Evolutionary conservation across 2,888 invertebrate genomes (phyloP), one percentile per base, ranked within the genome.

Genomic region (Agrochola lota): DNA sequence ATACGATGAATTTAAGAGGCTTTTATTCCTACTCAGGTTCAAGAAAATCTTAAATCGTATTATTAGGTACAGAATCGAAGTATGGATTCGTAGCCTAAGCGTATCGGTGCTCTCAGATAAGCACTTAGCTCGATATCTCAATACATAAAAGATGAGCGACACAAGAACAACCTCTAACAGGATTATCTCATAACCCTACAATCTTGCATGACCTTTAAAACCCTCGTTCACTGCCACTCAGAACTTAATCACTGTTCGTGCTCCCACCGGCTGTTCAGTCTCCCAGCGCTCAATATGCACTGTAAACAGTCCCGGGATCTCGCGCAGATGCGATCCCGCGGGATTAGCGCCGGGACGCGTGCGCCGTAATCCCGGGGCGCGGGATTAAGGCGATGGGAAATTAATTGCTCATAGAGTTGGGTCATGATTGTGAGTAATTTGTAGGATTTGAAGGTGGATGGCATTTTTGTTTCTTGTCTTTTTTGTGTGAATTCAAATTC

Each of bases 221-320:
- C 69, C 71, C 49, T 71, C 68, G 66, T 46, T 17, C 63, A 26
- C 64, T 78, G 76, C 40, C 84, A 74, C 81, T 86, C 78, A 80
- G 79, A 55, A 79, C 77, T 84, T 87, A 88, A 87, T 84, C 85
- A 81, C 75, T 20, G 79, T 71, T 74, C 85, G 87, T 85, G 87
- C 79, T 57, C 11, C 20, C 80, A 70, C 70, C 88, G 87, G 79
- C 64, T 87, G 87, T 72, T 60, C 79, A 64, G 72, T 6, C 83
- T 88, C 88, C 84, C 88, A 88, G 75, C 88, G 85, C 88, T 85
- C 88, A 88, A 88, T 88, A 88, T 88, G 84, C 85, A 82, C 85
- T 78, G 88, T 88, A 88, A 88, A 88, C 88, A 88, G 79, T 64
- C 73, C 76, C 71, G 77, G 75, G 66, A 84, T 84, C 86, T 63